Base-by-base conservation (phyloP, 2,113 vertebrate species). In the Gopherus evgoodei region DNA sequence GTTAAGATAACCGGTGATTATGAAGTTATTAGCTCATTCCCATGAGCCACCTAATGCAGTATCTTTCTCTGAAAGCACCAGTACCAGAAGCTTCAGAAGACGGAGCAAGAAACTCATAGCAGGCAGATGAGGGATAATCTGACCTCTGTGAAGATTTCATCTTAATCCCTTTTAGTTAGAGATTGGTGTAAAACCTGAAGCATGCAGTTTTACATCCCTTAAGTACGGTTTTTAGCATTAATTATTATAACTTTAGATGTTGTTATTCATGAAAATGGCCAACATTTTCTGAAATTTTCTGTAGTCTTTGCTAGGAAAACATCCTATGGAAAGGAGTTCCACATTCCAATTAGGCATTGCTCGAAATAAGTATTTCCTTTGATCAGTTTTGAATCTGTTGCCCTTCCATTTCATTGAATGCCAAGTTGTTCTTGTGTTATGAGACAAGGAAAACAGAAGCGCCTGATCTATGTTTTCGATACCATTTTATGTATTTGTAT, bases 381-480 rank as follows among this genome's bases (percentile, higher is more conserved):
- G 69, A n/a, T 88, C 65, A 83, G 54, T 11, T 96, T 93, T 94
- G 59, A 88, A 80, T 89, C 75, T 42, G 24, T 17, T 16, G 88
- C 9, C 1, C 81, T 95, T 90, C 35, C 75, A 31, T 87, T 93
- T 80, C 86, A 94, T 82, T 86, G 88, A 89, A 94, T 87, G 54
- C 42, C 90, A 38, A 81, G 94, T 91, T 93, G 50, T 19, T 53
- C 89, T 94, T 88, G 78, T 27, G 53, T 91, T 92, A 88, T 72
- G 69, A 90, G 84, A 91, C 80, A 82, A 83, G 91, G 91, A 81
- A 82, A 90, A 84, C 38, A 91, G 52, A 90, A 92, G 50, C 57
- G 92, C 62, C 78, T 79, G 95, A 69, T 91, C 86, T 93, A 24
- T 56, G 57, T 88, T 94, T 93, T 95, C 83, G 75, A 59, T 94